These are phyloP conservation scores for Ciconia nigra DNA, from an alignment of 2,797 vertebrate species.

Conservation along the genomic window DNA sequence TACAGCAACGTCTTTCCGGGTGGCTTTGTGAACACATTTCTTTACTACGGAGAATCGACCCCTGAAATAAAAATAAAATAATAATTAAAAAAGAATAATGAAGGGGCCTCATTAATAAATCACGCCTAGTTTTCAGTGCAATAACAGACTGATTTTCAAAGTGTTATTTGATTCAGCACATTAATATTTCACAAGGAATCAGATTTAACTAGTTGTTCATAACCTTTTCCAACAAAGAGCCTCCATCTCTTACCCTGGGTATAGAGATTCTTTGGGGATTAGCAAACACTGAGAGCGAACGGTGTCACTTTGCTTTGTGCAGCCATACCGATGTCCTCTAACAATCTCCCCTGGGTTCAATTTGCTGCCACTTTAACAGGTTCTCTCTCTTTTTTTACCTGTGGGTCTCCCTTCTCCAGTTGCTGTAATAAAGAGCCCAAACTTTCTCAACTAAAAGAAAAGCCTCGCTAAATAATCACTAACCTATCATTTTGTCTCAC, in stretches of 20 bases:
- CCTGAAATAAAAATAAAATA: conserved; percentile 66
- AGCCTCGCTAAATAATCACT: not conserved
- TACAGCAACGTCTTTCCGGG: conserved; percentile 92
- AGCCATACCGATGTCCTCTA: conserved; percentile 1
- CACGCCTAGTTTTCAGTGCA: not conserved
- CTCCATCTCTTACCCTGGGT: not conserved
- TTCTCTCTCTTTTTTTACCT: not conserved
- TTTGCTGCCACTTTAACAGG: not conserved
- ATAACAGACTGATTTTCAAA: not conserved
- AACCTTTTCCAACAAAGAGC: not conserved
- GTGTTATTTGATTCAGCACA: not conserved
- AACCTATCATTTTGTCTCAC: not conserved
- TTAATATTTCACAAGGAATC: conserved; percentile 42
- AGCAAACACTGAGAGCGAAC: not conserved
- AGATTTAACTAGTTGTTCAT: conserved; percentile 18
- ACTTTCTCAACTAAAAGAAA: not conserved
- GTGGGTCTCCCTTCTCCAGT: not conserved
- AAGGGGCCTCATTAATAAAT: not conserved
- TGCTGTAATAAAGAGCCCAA: not conserved
- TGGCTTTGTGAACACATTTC: conserved; percentile 91
- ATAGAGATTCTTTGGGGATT: not conserved
- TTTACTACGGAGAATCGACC: conserved; percentile 95
- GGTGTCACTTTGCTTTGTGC: not conserved
- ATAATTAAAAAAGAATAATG: not conserved
- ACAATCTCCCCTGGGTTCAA: conserved; percentile 42